Conservation (phyloP, 2,797 vertebrate species). For the Rhinichthys osculus region DNA sequence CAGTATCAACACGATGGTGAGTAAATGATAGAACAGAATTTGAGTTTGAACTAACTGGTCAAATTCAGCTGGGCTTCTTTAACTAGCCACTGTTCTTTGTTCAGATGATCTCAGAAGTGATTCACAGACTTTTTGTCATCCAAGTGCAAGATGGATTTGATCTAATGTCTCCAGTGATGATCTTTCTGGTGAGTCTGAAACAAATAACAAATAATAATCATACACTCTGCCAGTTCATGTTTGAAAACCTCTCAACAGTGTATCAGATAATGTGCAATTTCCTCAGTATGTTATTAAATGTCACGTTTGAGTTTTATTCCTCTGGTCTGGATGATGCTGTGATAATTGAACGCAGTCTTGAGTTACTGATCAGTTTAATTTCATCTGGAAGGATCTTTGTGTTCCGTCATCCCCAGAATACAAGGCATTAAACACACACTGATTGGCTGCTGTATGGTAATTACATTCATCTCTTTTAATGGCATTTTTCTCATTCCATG, state of each 20-base stretch:
- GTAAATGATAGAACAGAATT: neutral
- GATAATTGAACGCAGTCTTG: constrained; percentile 48
- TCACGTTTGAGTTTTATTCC: constrained; percentile 13
- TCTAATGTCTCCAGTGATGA: neutral
- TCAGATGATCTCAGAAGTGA: neutral
- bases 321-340: constrained; percentile 45
- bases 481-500: constrained; percentile 46
- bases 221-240: neutral
- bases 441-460: constrained; percentile 41
- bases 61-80: neutral
- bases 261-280: constrained; percentile 32
- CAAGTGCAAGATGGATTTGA: neutral
- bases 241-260: constrained; percentile 10
- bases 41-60: neutral
- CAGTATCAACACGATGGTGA: neutral
- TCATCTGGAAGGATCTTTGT: constrained; percentile 44
- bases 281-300: constrained; percentile 11
- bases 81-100: neutral
- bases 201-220: neutral
- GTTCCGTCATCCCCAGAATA: constrained; percentile 37
- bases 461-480: constrained; percentile 45
- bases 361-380: constrained; percentile 49
- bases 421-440: constrained; percentile 34
- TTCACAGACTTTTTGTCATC: neutral
- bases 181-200: neutral